These are phyloP conservation scores for Aporophyla lueneburgensis DNA, from an alignment of 2,888 invertebrate species.

Conservation along the genomic window DNA sequence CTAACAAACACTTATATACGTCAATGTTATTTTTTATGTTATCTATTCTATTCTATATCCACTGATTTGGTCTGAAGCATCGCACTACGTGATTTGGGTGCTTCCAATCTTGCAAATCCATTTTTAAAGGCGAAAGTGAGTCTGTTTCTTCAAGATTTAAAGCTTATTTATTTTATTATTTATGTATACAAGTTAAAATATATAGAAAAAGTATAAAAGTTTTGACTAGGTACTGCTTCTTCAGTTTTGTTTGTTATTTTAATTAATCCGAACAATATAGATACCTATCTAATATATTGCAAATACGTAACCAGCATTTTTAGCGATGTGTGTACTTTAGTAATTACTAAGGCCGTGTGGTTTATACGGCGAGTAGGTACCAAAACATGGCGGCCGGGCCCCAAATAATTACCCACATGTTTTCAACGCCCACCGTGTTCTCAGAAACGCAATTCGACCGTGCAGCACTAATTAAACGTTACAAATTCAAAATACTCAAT, in stretches of 20 bases:
- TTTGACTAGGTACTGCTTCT: background rate
- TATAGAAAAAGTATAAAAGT: background rate
- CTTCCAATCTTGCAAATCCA: background rate
- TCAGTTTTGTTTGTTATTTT: background rate
- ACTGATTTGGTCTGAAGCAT: background rate
- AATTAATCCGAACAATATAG: background rate
- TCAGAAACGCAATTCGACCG: constrained; percentile 57
- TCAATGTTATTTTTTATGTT: too few relatives aligned
- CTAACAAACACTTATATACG: too few relatives aligned
- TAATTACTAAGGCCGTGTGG: constrained; percentile 46
- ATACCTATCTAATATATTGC: constrained; percentile 1
- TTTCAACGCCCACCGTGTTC: constrained; percentile 62
- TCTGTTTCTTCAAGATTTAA: background rate
- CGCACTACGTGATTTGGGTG: background rate
- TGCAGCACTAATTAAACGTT: constrained; percentile 64
- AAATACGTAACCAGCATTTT: constrained; percentile 10
- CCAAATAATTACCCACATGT: constrained; percentile 62
- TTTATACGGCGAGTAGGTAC: constrained; percentile 34
- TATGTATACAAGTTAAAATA: background rate
- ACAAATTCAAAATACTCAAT: constrained; percentile 60
- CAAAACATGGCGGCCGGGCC: constrained; percentile 44
- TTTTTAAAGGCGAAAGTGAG: background rate
- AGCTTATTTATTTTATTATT: background rate
- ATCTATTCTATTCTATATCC: background rate
- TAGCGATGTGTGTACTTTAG: constrained; percentile 4